Percentiles rank a stretch among this genome's conserved stretches.
Conservation (phyloP, 37 sponge, comb jelly and placozoan species). For the Hexactinellida sp. region DNA sequence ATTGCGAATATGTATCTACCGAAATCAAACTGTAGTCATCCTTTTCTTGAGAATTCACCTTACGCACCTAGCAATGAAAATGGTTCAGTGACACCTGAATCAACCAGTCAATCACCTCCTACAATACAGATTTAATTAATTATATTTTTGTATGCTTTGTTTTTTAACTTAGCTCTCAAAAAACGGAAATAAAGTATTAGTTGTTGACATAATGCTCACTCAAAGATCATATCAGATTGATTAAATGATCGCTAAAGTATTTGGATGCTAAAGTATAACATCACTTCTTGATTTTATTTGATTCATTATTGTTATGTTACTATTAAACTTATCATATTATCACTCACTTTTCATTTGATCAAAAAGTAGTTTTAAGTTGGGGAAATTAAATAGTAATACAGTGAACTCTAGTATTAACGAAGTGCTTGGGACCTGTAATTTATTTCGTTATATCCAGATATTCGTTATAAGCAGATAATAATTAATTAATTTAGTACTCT, state of each 20-base stretch:
- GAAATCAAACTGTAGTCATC: neutral
- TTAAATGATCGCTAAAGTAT: neutral
- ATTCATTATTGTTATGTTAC: neutral
- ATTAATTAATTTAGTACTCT: too few relatives aligned
- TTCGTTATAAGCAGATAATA: too few relatives aligned
- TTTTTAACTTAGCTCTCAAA: conserved; percentile 1
- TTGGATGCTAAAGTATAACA: neutral
- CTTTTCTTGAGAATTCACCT: neutral
- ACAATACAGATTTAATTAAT: neutral
- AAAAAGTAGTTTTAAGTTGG: too few relatives aligned
- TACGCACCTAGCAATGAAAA: neutral
- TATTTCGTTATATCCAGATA: too few relatives aligned
- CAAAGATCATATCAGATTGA: neutral
- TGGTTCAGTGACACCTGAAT: neutral
- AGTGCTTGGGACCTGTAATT: too few relatives aligned
- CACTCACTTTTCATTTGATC: too few relatives aligned
- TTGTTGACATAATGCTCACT: neutral
- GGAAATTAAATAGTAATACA: too few relatives aligned
- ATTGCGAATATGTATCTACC: neutral
- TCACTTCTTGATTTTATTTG: conserved; percentile 16
- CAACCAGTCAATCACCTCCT: neutral
- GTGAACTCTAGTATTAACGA: too few relatives aligned
- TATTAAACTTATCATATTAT: neutral
- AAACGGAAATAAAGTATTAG: too few relatives aligned
- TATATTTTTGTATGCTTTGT: neutral